Evolutionary conservation across 1,140 invertebrate species (phyloP).

Genomic region (Trachelipus rathkii): DNA sequence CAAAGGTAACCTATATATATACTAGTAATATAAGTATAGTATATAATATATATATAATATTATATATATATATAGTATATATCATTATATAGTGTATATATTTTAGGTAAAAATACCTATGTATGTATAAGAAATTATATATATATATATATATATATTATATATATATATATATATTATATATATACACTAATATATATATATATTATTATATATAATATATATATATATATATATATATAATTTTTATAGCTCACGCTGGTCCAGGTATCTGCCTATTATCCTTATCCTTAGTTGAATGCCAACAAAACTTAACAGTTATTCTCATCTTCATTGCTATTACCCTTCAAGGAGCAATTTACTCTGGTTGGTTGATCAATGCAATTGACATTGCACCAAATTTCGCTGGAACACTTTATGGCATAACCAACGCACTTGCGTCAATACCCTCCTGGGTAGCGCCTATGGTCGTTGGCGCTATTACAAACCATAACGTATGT

Average conservation of each 20-base stretch:
- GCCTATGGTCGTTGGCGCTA: conserved; percentile 56
- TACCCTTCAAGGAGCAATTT: conserved; percentile 63
- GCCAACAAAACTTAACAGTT: conserved; percentile 65
- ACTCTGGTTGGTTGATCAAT: conserved; percentile 54
- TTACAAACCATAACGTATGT: conserved; percentile 49
- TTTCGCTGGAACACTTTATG: conserved; percentile 70
- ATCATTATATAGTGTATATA: no score
- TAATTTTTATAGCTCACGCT: conserved; percentile 56
- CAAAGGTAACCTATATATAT: no score
- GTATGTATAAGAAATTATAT: no score
- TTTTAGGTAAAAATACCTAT: no score
- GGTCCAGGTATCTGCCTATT: conserved; percentile 68
- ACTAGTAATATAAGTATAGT: no score
- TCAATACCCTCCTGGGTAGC: conserved; percentile 50
- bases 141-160: no score
- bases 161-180: no score
- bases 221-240: background rate
- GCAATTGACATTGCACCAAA: conserved; percentile 72
- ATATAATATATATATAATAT: no score
- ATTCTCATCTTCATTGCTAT: conserved; percentile 66
- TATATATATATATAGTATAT: no score
- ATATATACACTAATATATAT: no score
- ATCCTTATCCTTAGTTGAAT: conserved; percentile 71
- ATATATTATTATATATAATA: no score
- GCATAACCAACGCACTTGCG: conserved; percentile 60